Conservation (phyloP, 2,797 vertebrate genomes). For the Melanogrammus aeglefinus region DNA sequence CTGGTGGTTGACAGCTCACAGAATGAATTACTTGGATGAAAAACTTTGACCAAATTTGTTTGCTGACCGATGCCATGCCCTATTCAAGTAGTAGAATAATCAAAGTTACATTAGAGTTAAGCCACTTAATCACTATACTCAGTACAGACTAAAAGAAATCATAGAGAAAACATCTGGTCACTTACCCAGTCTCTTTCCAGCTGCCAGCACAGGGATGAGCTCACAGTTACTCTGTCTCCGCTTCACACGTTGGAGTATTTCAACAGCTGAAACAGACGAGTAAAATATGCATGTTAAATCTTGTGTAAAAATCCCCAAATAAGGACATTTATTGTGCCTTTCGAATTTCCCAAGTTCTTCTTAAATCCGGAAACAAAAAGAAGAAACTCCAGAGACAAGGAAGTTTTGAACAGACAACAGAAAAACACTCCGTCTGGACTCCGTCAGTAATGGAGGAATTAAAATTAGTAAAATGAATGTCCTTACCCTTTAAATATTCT, state of each 20-base stretch:
- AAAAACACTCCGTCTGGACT: background rate
- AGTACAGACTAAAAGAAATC: background rate
- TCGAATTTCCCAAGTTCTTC: background rate
- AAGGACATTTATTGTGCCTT: background rate
- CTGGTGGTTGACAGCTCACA: too few relatives aligned
- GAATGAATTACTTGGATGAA: too few relatives aligned
- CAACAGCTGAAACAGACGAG: background rate
- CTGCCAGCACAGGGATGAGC: slow-evolving; percentile 3
- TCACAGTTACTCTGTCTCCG: background rate
- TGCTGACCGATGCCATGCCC: too few relatives aligned
- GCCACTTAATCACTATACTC: too few relatives aligned
- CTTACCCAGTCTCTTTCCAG: slow-evolving; percentile 48
- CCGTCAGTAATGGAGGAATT: background rate
- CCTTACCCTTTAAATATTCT: slow-evolving; percentile 25
- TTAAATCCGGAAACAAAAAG: background rate
- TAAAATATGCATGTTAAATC: background rate
- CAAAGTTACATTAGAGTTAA: too few relatives aligned
- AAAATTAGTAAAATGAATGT: background rate
- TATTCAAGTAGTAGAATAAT: too few relatives aligned
- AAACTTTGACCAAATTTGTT: too few relatives aligned
- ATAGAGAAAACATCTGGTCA: background rate
- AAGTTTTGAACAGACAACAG: background rate
- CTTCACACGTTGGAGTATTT: slow-evolving; percentile 6
- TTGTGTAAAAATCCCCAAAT: background rate
- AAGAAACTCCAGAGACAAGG: background rate